A percentile compares a stretch with the other conserved stretches of the same genome.
These are phyloP conservation scores for Lethenteron camtschaticum DNA, from an alignment of 2,113 vertebrate species.

Conservation along the genomic window DNA sequence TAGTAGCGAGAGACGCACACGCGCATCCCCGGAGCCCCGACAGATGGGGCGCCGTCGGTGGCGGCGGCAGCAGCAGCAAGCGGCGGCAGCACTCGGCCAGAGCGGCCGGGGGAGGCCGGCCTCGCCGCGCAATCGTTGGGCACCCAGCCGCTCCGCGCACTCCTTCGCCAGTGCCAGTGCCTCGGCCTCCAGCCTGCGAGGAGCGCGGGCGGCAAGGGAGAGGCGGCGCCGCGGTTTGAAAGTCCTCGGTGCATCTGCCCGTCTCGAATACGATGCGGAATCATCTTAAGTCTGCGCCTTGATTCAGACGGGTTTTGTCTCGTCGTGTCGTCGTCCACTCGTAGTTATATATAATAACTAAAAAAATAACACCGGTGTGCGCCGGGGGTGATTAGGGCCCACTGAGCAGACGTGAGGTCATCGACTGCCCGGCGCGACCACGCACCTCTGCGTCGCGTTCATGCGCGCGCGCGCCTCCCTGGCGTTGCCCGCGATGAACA, in stretches of 20 bases:
- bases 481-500: slow-evolving; percentile 54
- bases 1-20: slow-evolving; percentile 67
- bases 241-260: too few relatives aligned
- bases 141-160: slow-evolving; percentile 33
- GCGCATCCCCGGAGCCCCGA: slow-evolving; percentile 46
- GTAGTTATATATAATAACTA: too few relatives aligned
- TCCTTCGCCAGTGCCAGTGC: slow-evolving; percentile 30
- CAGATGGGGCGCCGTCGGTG: not conserved
- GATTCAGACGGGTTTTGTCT: too few relatives aligned
- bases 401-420: too few relatives aligned
- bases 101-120: slow-evolving; percentile 48
- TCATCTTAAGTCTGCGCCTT: too few relatives aligned
- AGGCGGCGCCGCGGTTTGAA: too few relatives aligned
- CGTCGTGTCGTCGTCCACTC: too few relatives aligned
- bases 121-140: slow-evolving; percentile 55
- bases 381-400: too few relatives aligned
- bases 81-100: slow-evolving; percentile 57
- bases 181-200: slow-evolving; percentile 35
- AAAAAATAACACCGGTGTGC: too few relatives aligned
- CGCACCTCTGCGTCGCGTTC: slow-evolving; percentile 39
- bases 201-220: too few relatives aligned
- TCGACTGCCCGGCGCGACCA: too few relatives aligned
- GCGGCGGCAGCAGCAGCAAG: slow-evolving; percentile 29
- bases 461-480: slow-evolving; percentile 41
- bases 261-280: too few relatives aligned